These are phyloP conservation scores for Petrocephalus microphthalmus DNA, from an alignment of 2,113 vertebrate genomes.

Conservation along the genomic window DNA sequence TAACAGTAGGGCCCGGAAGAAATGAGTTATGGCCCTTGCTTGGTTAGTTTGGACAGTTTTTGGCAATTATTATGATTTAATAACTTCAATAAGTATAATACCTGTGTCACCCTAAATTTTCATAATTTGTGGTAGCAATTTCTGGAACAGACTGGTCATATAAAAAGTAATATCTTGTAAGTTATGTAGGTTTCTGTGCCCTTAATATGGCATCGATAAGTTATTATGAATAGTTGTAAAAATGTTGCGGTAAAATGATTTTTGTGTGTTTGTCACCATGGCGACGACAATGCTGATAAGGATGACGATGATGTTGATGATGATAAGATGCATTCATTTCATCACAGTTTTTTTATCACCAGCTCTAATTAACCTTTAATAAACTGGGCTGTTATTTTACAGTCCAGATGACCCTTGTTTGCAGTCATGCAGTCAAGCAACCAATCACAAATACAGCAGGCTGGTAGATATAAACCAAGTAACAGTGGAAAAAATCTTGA, in stretches of 20 bases:
- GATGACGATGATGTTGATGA: background rate
- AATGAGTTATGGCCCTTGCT: constrained; percentile 5
- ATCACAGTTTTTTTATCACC: background rate
- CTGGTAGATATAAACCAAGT: background rate
- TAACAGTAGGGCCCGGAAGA: background rate
- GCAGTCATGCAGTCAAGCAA: background rate
- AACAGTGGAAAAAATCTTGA: background rate
- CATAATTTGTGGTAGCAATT: constrained; percentile 3
- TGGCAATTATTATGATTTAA: constrained; percentile 8
- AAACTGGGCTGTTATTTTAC: background rate
- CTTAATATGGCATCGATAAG: background rate
- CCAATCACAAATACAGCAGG: background rate
- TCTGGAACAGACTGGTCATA: background rate
- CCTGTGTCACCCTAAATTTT: constrained; percentile 7
- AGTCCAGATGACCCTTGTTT: background rate
- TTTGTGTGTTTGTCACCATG: background rate
- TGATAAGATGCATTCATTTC: background rate
- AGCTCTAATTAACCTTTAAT: background rate
- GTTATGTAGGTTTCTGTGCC: background rate
- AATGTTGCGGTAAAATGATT: background rate
- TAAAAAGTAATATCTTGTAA: background rate
- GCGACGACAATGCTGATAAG: background rate
- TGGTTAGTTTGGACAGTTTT: constrained; percentile 1
- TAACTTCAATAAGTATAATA: constrained; percentile 11
- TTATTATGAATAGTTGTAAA: background rate